Conservation (phyloP, 2,113 vertebrate species). For the Rhinolophus sinicus region DNA sequence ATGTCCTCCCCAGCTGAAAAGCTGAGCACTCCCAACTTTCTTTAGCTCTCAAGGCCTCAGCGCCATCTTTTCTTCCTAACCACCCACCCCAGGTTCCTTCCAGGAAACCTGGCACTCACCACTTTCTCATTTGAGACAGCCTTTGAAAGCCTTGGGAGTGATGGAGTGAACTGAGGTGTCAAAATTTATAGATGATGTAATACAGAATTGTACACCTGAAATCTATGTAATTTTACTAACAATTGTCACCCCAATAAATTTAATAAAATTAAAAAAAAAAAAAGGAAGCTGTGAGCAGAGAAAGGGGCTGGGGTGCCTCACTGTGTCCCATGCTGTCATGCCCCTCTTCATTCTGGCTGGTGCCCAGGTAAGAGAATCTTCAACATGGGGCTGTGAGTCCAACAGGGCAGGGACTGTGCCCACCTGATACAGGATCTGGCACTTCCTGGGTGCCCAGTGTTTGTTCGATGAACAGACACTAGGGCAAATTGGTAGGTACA, state of each 20-base stretch:
- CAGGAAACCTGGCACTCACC: slow-evolving; percentile 62
- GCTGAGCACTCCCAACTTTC: not conserved
- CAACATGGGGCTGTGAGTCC: not conserved
- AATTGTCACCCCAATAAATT: too few relatives aligned
- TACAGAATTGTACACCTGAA: too few relatives aligned
- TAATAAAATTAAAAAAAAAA: too few relatives aligned
- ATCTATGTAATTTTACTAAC: too few relatives aligned
- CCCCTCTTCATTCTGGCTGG: not conserved
- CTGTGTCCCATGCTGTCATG: not conserved
- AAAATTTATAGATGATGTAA: too few relatives aligned
- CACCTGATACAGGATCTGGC: not conserved
- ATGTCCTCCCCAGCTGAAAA: not conserved
- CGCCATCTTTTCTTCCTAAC: not conserved
- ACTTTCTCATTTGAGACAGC: slow-evolving; percentile 71
- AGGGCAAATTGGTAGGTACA: not conserved
- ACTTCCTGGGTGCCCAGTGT: not conserved
- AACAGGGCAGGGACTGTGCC: not conserved
- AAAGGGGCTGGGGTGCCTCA: not conserved
- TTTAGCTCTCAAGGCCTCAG: not conserved
- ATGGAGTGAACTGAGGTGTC: slow-evolving; percentile 74
- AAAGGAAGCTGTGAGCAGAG: slow-evolving; percentile 68
- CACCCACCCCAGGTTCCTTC: not conserved
- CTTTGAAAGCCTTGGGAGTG: slow-evolving; percentile 72
- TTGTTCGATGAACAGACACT: not conserved
- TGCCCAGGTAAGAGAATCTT: not conserved